Percentiles rank a stretch among this genome's conserved stretches.
Evolutionary conservation across 1,140 invertebrate species (phyloP).

Genomic region (Steinernema khuongi): DNA sequence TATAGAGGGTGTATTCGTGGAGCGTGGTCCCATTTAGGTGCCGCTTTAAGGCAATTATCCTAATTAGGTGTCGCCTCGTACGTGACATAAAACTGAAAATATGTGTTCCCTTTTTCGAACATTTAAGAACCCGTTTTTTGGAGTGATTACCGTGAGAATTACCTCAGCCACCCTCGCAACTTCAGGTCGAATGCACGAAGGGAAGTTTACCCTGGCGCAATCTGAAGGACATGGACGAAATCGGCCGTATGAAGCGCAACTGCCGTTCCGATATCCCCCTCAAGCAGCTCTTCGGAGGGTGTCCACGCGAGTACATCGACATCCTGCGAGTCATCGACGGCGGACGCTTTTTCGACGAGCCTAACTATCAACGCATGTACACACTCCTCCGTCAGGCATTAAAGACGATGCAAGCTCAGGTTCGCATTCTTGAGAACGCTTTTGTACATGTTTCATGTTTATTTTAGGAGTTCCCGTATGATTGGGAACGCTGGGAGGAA

Average conservation of each 20-base stretch:
- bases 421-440: neutral
- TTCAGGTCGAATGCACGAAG: slow-evolving; percentile 13
- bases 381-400: slow-evolving; percentile 38
- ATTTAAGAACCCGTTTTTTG: too few relatives aligned
- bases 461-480: slow-evolving; percentile 44
- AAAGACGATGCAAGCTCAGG: slow-evolving; percentile 24
- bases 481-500: slow-evolving; percentile 40
- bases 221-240: slow-evolving; percentile 39
- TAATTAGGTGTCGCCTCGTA: too few relatives aligned
- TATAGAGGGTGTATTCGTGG: too few relatives aligned
- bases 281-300: slow-evolving; percentile 45
- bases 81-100: too few relatives aligned
- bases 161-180: neutral
- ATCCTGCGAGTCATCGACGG: slow-evolving; percentile 41
- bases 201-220: slow-evolving; percentile 19
- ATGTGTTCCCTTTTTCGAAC: too few relatives aligned
- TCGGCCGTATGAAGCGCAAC: slow-evolving; percentile 35
- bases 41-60: slow-evolving; percentile 4
- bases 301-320: slow-evolving; percentile 45
- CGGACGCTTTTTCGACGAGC: slow-evolving; percentile 46
- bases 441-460: neutral
- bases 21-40: too few relatives aligned
- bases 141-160: slow-evolving; percentile 36
- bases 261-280: slow-evolving; percentile 27
- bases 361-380: slow-evolving; percentile 43